Percentiles rank a stretch among this genome's conserved stretches.
phyloP scores from a whole-genome alignment of 2,797 vertebrate species.

The Cygnus olor region DNA sequence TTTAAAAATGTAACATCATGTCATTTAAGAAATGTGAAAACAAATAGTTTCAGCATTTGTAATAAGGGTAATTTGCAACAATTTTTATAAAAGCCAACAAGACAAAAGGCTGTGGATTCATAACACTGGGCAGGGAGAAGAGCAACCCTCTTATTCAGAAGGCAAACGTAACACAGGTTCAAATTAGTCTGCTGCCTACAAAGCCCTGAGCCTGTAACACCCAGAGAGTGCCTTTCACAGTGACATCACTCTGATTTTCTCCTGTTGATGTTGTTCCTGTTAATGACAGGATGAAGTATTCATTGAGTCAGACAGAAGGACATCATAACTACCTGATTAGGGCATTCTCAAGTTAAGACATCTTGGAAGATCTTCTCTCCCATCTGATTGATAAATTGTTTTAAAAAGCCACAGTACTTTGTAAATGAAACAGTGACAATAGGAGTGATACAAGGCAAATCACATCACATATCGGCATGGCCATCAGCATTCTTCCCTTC shows the following conservation, averaged over 20 bases:
- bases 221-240: not conserved
- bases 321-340: not conserved
- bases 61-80: not conserved
- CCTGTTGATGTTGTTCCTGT: not conserved
- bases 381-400: not conserved
- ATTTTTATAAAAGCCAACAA: not conserved
- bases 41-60: not conserved
- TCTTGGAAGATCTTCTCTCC: not conserved
- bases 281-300: not conserved
- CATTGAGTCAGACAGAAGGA: not conserved
- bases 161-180: not conserved
- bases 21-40: not conserved
- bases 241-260: not conserved
- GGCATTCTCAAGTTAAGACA: not conserved
- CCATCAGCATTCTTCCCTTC: not conserved
- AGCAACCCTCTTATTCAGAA: not conserved
- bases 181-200: not conserved
- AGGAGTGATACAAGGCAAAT: not conserved
- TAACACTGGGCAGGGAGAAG: not conserved
- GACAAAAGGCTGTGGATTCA: not conserved
- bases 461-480: not conserved
- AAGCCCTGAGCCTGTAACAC: not conserved
- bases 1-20: not conserved
- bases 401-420: not conserved
- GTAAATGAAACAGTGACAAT: not conserved